Conservation (phyloP, 2,113 vertebrate genomes). For the Ardeotis arabs region DNA sequence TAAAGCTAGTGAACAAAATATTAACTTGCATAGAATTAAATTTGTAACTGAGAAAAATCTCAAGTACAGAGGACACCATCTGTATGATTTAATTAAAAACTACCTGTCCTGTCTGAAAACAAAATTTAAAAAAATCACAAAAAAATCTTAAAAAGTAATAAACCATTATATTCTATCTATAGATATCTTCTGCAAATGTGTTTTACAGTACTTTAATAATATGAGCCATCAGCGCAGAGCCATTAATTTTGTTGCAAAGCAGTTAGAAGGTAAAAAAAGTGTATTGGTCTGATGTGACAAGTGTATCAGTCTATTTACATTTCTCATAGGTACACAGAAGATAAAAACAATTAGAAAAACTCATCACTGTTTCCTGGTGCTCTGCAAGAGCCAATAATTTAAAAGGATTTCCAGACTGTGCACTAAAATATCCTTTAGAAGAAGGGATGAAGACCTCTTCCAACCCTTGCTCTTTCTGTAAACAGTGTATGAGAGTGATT, state of each 20-base stretch:
- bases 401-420: neutral
- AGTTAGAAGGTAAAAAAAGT: neutral
- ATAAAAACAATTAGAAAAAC: neutral
- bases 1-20: neutral
- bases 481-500: neutral
- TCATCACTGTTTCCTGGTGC: neutral
- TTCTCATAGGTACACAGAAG: neutral
- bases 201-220: neutral
- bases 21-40: neutral
- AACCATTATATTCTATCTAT: neutral
- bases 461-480: neutral
- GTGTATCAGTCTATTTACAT: no score
- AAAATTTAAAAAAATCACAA: neutral
- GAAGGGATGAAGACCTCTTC: neutral
- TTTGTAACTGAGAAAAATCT: neutral
- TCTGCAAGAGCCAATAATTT: neutral
- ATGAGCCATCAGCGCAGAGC: neutral
- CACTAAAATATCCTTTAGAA: neutral
- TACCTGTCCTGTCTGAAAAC: neutral
- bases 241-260: neutral
- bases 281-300: neutral
- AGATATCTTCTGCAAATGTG: neutral
- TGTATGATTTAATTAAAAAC: neutral
- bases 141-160: neutral
- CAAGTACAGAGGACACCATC: neutral